phyloP scores from a whole-genome alignment of 1,140 invertebrate genomes.

The Brachionus angularis region DNA sequence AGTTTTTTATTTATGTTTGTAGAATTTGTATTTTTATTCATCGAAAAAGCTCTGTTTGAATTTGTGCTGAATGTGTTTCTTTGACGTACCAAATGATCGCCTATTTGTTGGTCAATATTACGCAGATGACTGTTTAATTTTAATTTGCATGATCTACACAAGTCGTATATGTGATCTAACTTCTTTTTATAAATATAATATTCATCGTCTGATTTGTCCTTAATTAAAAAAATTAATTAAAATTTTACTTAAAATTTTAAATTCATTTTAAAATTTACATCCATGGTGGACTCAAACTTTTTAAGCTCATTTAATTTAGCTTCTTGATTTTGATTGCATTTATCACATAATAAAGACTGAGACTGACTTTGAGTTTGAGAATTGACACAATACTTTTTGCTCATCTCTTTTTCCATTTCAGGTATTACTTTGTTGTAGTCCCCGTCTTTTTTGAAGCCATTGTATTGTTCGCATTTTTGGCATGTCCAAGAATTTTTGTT shows the following conservation, averaged over 20 bases:
- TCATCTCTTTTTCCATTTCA: conserved; percentile 30
- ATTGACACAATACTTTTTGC: conserved; percentile 15
- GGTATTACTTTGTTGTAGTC: conserved; percentile 40
- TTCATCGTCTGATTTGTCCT: conserved; percentile 28
- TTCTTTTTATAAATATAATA: not conserved
- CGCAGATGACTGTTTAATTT: conserved; percentile 30
- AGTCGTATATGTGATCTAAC: conserved; percentile 27
- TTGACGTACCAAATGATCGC: conserved; percentile 36
- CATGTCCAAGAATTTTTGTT: conserved; percentile 44
- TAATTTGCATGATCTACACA: conserved; percentile 15
- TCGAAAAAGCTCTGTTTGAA: too few relatives aligned
- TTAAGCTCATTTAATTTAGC: conserved; percentile 37
- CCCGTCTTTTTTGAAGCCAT: conserved; percentile 43
- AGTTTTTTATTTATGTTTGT: not conserved
- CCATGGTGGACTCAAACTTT: conserved; percentile 19
- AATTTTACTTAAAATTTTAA: conserved; percentile 18
- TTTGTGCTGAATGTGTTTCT: conserved; percentile 13
- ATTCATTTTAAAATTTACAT: not conserved
- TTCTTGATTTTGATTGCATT: conserved; percentile 31
- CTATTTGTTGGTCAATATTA: conserved; percentile 26
- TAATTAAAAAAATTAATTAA: not conserved
- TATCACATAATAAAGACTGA: not conserved
- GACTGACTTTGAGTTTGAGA: not conserved
- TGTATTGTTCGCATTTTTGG: conserved; percentile 37
- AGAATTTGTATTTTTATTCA: not conserved